Evolutionary conservation across 1,140 invertebrate species (phyloP), one percentile per base, ranked within the genome.

Genomic region (Antheraea pernyi): DNA sequence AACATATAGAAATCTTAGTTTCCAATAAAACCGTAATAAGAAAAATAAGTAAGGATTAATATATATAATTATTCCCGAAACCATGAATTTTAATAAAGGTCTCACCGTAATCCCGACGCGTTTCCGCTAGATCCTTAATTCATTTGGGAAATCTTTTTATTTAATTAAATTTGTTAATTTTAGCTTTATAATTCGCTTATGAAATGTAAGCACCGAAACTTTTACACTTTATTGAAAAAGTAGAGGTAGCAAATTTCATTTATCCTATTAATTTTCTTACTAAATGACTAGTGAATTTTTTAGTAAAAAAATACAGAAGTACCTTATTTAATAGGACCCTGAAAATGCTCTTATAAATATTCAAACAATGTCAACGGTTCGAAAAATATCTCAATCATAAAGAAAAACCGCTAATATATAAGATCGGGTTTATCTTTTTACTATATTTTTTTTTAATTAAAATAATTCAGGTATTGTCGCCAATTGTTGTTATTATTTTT

Each of bases 51-150:
- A 59, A 53, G 10, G 16, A 13, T 42, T 42, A 30, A 59, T 7
- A 65, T 48, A 22, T 7, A 16, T 61, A 61, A 36, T 19, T 22
- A 11, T 19, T 36, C 19, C 19, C 6, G 37, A 22, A 18, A 70
- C 62, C 63, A 53, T 68, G 11, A 69, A 64, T 69, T 75, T 69
- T 60, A 68, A 69, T 67, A 69, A 72, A 72, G 68, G 69, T 68
- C 66, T 46, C 58, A 70, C 39, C 59, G 18, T 74, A 74, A 70
- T 74, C 69, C 48, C 3, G 16, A 19, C 36, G 10, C 60, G 18
- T 59, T 62, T 65, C 19, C 48, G 10, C 11, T 53, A 53, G 63
- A 68, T 60, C 11, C n/a, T 19, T 53, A 68, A 71, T 65, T 68
- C 68, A 74, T 74, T 70, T 66, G 69, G 66, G 58, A 70, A 61